Evolutionary conservation across 2,113 vertebrate genomes (phyloP), one percentile per base, ranked within the genome.

Genomic region (Catharus fuscescens): DNA sequence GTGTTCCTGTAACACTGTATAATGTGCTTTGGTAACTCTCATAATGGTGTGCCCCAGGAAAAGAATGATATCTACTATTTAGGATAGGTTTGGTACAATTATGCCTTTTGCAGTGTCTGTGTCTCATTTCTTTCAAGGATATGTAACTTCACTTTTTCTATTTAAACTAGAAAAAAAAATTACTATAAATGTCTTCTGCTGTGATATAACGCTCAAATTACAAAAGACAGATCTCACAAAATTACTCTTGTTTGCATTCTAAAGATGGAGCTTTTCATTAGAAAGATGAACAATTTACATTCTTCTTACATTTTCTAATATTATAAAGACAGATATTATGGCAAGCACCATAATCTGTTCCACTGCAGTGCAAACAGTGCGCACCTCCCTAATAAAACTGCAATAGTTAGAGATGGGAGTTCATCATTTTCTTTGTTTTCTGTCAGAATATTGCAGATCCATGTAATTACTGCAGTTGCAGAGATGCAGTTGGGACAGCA

Each of bases 251-350:
- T 80, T 95, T 88, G 90, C 90, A 72, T 91, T 90, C 81, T 82
- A 78, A 92, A 96, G 79, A 90, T 13, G 7, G 45, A 91, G 32
- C 62, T 66, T 95, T 90, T 80, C 73, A 87, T 70, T 85, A 92
- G 29, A 70, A 87, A 94, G 74, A 92, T 31, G 88, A 95, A 92
- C 34, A 32, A 14, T 91, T 87, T 14, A 72, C 69, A 79, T 69
- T 87, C 61, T 80, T 93, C 73, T 57, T 62, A 54, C 23, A 59
- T 88, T 95, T 95, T 94, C 72, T 77, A 94, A 70, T 92, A 90
- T 80, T 79, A 40, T 77, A 85, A 91, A 62, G 85, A 92, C 71
- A 93, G 81, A 56, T 88, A 95, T n/a, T 80, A 93, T 21, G 31
- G 85, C 59, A 96, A 80, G 71, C 38, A 76, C 28, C 54, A 82